Conservation (phyloP, 1,140 invertebrate genomes). For the Thaumatotibia leucotreta region DNA sequence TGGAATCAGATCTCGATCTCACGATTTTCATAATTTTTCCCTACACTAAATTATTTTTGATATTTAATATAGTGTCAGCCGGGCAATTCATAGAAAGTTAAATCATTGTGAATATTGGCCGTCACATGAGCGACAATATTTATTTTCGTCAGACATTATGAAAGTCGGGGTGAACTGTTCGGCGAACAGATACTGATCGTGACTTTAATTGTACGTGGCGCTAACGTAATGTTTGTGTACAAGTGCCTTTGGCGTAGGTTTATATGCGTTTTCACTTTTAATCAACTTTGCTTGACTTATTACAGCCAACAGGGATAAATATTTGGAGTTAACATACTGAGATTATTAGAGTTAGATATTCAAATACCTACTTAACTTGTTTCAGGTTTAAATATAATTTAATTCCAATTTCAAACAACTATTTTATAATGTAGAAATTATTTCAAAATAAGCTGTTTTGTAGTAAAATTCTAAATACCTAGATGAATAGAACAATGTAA, state of each 20-base stretch:
- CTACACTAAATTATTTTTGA: neutral
- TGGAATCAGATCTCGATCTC: too few species aligned
- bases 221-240: slow-evolving; percentile 67
- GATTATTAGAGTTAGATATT: neutral
- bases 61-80: neutral
- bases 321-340: too few species aligned
- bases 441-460: too few species aligned
- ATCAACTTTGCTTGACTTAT: neutral
- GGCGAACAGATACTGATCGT: slow-evolving; percentile 67
- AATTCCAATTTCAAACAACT: too few species aligned
- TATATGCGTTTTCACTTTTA: slow-evolving; percentile 32
- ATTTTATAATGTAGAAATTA: too few species aligned
- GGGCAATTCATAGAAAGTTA: neutral
- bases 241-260: slow-evolving; percentile 36
- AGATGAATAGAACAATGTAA: too few species aligned
- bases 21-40: too few species aligned
- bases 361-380: neutral
- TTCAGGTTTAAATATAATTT: too few species aligned
- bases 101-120: neutral
- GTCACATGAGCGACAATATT: slow-evolving; percentile 33
- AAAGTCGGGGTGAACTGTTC: slow-evolving; percentile 50
- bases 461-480: too few species aligned
- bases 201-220: slow-evolving; percentile 72
- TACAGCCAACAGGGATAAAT: neutral
- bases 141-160: slow-evolving; percentile 54